Evolutionary conservation across 2,113 vertebrate genomes (phyloP).

Genomic region (Malurus elegans): DNA sequence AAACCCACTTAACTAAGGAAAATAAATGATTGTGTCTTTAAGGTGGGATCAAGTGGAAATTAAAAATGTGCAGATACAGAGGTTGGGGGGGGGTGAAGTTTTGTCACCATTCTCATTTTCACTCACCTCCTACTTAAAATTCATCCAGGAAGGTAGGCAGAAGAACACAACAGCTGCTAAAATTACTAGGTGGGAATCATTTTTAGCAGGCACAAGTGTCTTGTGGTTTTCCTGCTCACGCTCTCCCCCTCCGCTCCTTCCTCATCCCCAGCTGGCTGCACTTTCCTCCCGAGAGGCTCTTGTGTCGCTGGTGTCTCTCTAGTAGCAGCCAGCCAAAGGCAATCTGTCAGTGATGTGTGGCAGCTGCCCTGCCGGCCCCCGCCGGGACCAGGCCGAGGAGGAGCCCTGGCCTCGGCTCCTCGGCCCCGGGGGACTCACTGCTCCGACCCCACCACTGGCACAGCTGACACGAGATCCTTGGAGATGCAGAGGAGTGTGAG

Average conservation of each 20-base stretch:
- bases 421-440: not conserved
- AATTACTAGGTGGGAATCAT: constrained; percentile 46
- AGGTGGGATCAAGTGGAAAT: not conserved
- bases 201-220: constrained; percentile 27
- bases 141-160: constrained; percentile 22
- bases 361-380: not conserved
- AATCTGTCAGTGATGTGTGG: not conserved
- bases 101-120: constrained; percentile 24
- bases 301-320: not conserved
- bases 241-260: not conserved
- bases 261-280: not conserved
- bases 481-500: constrained; percentile 7
- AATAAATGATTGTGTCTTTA: constrained; percentile 1
- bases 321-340: not conserved
- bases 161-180: constrained; percentile 39
- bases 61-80: constrained; percentile 31
- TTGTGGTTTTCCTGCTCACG: constrained; percentile 32
- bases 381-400: not conserved
- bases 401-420: not conserved
- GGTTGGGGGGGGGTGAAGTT: not conserved
- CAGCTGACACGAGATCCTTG: not conserved
- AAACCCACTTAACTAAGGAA: not conserved
- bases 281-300: not conserved
- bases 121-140: constrained; percentile 47
- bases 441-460: constrained; percentile 7